Evolutionary conservation across 2,888 invertebrate species (phyloP), one percentile per base, ranked within the genome.

Genomic region (Hydrotaea cyrtoneurina): DNA sequence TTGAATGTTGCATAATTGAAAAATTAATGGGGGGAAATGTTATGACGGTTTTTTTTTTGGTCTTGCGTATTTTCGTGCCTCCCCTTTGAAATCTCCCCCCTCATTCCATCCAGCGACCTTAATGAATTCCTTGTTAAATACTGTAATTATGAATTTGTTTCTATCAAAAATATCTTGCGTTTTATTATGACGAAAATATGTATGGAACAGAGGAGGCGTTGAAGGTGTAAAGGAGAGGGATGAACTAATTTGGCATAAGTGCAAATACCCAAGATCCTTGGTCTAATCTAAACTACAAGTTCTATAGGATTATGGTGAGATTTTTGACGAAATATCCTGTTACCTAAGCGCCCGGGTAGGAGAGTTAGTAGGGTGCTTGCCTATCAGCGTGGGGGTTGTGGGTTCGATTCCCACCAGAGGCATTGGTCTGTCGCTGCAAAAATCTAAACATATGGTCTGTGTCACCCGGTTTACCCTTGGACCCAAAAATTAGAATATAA

Each of bases 1-100:
- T 86, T 86, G 86, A 87, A 90, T 89, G 88, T 88, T 89, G 88
- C 87, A 88, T 89, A 90, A 90, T 89, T 90, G 90, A 90, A 89
- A 90, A 90, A 90, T 90, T 86, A 89, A 90, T 89, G 88, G 89
- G 87, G 84, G 79, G 75, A 78, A 80, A 82, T 80, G 72, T 78
- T 46, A 66, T 78, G 78, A 82, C 62, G 75, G 59, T 78, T 82
- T 17, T 55, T 31, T 31, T 31, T 74, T 69, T 73, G 55, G 59
- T 57, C 21, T 7, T 75, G 69, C 15, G 69, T 31, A 23, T 39
- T 64, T 64, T 36, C 21, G 17, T n/a, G 11, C 26, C 23, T 71
- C 19, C 69, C 23, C 21, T 46, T 23, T 23, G 19, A 43, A 8
- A 19, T 7, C 19, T 1, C 21, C 21, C 21, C 43, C 19, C 19